Evolutionary conservation across 2,888 invertebrate species (phyloP).

Genomic region (Drosophila pseudotakahashii): DNA sequence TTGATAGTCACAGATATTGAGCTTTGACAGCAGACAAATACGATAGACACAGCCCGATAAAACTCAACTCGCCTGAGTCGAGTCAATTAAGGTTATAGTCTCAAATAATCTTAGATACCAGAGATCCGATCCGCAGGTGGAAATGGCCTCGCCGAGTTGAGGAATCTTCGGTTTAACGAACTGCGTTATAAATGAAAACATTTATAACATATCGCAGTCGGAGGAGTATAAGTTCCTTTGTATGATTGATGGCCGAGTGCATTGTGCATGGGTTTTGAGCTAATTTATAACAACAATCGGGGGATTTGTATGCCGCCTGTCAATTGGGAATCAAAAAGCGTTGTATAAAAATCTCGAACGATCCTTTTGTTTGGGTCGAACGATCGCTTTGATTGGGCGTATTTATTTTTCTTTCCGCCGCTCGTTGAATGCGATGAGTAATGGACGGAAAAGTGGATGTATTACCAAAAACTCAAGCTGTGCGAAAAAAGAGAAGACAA

Average conservation of each 20-base stretch:
- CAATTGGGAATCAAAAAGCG: conserved; percentile 75
- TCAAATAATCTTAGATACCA: conserved; percentile 18
- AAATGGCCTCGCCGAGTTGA: conserved; percentile 15
- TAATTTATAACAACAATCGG: conserved; percentile 75
- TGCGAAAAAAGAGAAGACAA: conserved; percentile 48
- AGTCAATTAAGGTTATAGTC: conserved; percentile 71
- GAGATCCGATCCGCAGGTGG: conserved; percentile 27
- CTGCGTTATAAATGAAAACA: conserved; percentile 44
- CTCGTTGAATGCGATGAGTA: conserved; percentile 77
- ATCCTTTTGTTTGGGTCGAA: conserved; percentile 70
- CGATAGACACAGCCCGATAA: conserved; percentile 76
- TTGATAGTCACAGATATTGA: conserved; percentile 79
- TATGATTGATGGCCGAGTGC: conserved; percentile 70
- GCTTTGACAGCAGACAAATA: conserved; percentile 73
- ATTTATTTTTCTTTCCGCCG: conserved; percentile 45
- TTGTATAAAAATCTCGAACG: conserved; percentile 59
- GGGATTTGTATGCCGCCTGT: conserved; percentile 78
- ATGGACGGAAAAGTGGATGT: conserved; percentile 70
- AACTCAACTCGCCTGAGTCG: conserved; percentile 54
- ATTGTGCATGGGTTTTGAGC: conserved; percentile 73
- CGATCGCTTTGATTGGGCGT: conserved; percentile 76
- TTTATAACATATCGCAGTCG: conserved; percentile 35
- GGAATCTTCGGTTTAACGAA: conserved; percentile 63
- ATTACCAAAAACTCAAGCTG: conserved; percentile 69
- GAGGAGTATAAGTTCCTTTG: conserved; percentile 9